Conservation (phyloP, 2,113 vertebrate species). For the Formicarius rufipectus region DNA sequence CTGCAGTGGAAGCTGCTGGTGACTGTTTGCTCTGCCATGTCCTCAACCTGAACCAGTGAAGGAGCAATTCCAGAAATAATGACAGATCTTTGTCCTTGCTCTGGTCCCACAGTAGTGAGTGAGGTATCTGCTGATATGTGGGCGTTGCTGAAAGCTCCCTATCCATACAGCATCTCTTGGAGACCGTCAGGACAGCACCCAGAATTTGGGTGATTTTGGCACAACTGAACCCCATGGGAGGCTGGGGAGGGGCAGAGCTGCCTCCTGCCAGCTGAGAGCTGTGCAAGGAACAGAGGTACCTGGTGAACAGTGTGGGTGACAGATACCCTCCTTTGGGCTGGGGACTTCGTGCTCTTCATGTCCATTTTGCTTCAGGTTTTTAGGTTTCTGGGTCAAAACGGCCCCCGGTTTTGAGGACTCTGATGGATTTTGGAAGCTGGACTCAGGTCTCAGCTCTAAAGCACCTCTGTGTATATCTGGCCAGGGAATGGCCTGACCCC, state of each 20-base stretch:
- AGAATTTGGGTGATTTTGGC: not conserved
- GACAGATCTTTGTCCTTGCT: not conserved
- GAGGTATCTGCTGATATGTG: not conserved
- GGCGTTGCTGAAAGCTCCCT: not conserved
- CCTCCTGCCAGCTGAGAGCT: not conserved
- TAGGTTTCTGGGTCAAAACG: not conserved
- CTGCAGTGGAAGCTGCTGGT: not conserved
- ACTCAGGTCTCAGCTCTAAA: rapidly evolving
- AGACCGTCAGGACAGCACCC: not conserved
- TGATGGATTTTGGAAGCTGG: not conserved
- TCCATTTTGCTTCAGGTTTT: not conserved
- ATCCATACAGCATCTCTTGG: not conserved
- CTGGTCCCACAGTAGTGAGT: rapidly evolving
- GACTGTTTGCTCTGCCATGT: not conserved
- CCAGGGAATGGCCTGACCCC: not conserved
- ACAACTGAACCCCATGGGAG: not conserved
- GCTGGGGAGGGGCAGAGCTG: not conserved
- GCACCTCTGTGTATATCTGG: not conserved
- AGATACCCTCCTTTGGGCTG: not conserved
- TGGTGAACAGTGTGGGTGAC: rapidly evolving
- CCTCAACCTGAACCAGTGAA: not conserved
- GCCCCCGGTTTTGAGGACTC: not conserved
- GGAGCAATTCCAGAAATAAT: not conserved
- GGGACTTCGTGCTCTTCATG: not conserved
- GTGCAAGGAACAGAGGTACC: not conserved